Conservation (phyloP, 2,113 vertebrate species). For the Neodontobutis hainanensis region DNA sequence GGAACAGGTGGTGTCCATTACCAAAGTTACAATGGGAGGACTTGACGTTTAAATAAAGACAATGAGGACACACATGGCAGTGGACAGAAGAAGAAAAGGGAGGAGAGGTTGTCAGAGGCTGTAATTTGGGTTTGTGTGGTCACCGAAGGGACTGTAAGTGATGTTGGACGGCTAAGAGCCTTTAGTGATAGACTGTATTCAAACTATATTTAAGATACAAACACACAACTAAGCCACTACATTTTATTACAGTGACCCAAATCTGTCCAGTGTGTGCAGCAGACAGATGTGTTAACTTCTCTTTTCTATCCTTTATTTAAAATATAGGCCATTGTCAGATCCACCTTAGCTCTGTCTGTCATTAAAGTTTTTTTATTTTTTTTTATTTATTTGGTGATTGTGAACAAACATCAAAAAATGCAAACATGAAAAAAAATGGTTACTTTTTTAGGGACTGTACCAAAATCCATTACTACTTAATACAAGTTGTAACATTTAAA, state of each 20-base stretch:
- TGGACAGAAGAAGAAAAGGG: neutral
- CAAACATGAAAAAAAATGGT: neutral
- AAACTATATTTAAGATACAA: constrained; percentile 6
- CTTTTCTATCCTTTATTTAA: constrained; percentile 14
- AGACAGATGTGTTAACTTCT: constrained; percentile 16
- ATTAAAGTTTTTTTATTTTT: neutral
- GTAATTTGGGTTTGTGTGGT: constrained; percentile 14
- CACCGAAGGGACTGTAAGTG: constrained; percentile 9
- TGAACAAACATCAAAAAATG: neutral
- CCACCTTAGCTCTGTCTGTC: neutral
- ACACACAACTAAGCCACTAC: constrained; percentile 8
- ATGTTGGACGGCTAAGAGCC: constrained; percentile 27
- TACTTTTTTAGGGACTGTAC: neutral
- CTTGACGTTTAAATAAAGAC: constrained; percentile 15
- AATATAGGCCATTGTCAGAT: constrained; percentile 5
- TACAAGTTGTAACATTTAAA: too few species aligned
- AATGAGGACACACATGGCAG: constrained; percentile 3
- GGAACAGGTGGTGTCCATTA: constrained; percentile 7
- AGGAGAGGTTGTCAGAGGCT: constrained; percentile 3
- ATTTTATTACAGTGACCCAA: constrained; percentile 8
- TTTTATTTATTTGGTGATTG: neutral
- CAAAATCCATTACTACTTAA: too few species aligned
- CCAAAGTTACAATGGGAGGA: constrained; percentile 9
- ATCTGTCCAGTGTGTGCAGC: constrained; percentile 4
- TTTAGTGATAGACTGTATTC: constrained; percentile 15